Evolutionary conservation across 2,888 invertebrate species (phyloP), one percentile per base, ranked within the genome.

Genomic region (Drosophila cyrtoloma): DNA sequence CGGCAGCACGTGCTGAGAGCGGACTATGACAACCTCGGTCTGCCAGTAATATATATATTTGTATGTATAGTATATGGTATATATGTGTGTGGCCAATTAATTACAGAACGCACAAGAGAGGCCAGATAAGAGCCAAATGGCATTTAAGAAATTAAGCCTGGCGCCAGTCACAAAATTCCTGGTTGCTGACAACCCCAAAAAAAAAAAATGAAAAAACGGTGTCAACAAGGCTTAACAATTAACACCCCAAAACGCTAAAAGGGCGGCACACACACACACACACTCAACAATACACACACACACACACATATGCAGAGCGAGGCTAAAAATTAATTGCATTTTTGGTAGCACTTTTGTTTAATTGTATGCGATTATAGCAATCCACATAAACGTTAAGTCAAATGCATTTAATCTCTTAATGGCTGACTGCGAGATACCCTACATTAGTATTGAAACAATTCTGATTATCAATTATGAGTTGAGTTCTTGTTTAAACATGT

Each of bases 21-120:
- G 61, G 79, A 71, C 79, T 79, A 82, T 82, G 85, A 81, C 77
- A 82, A 78, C 66, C 68, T 72, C 22, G 50, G 39, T 37, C 51
- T 56, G 56, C 61, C 77, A 71, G 88, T 75, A 74, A 77, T 77
- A 68, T 12, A 78, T 83, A 71, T 76, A 60, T 75, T 55, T 35
- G 56, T 52, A 12, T 32, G 16, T 47, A 80, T 77, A 74, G n/a
- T 75, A 65, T 65, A n/a, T 63, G 68, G 19, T 75, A 64, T 64
- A 26, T 62, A 71, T 78, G 52, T 35, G 69, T 75, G 59, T 56
- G 59, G 73, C 80, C 87, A 87, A 87, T 87, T 87, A 89, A 87
- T 87, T 85, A 86, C 73, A 82, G 79, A 88, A 57, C 71, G 81
- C 86, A 83, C 77, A 80, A 86, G 74, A 82, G 79, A 86, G 78